These are phyloP conservation scores for Nautilus pompilius DNA, from an alignment of 1,140 invertebrate genomes.

Conservation along the genomic window DNA sequence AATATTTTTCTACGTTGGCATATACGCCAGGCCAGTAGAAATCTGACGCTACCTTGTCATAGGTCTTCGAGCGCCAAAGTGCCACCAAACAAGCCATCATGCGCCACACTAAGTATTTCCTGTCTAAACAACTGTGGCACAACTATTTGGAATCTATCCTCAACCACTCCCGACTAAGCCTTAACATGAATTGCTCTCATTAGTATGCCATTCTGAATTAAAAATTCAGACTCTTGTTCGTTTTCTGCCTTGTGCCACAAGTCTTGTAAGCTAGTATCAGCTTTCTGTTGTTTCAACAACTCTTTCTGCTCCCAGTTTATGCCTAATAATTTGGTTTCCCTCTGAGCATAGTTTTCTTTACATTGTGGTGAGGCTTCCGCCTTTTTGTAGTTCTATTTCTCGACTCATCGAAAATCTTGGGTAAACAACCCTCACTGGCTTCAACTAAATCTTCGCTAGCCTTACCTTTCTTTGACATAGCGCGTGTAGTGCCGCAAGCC, in stretches of 20 bases:
- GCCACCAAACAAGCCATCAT: neutral
- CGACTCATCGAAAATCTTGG: neutral
- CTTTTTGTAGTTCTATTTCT: no score
- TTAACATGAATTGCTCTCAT: neutral
- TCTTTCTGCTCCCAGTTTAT: neutral
- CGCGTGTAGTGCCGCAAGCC: neutral
- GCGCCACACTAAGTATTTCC: neutral
- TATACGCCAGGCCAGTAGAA: constrained; percentile 8
- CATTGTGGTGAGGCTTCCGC: no score
- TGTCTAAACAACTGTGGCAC: neutral
- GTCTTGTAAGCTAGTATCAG: neutral
- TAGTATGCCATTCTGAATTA: neutral
- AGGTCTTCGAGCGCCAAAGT: constrained; percentile 8
- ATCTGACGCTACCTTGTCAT: constrained; percentile 2
- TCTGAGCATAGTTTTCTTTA: neutral
- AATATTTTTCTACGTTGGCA: neutral
- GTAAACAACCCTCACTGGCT: neutral
- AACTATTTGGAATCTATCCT: constrained; percentile 1
- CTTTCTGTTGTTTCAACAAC: neutral
- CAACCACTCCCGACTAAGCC: neutral
- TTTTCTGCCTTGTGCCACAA: neutral
- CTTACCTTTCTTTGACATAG: neutral
- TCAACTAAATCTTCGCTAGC: neutral
- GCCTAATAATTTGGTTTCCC: no score
- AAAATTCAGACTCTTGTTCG: neutral